Percentiles rank a stretch among this genome's conserved stretches.
Evolutionary conservation across 2,888 invertebrate genomes (phyloP).

Genomic region (Tipula confusa): DNA sequence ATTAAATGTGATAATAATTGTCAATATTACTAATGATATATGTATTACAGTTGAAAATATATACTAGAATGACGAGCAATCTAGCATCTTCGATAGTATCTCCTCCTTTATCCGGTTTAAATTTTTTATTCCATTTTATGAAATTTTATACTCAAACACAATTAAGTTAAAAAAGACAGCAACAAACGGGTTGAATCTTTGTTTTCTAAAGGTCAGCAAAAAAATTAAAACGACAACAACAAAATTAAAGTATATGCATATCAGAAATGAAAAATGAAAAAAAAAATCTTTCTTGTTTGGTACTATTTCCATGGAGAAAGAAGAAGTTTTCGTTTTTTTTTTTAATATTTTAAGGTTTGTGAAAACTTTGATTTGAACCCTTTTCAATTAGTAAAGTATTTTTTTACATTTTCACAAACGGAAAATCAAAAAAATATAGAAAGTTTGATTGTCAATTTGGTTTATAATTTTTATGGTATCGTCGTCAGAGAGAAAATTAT

Average conservation of each 20-base stretch:
- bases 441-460: constrained; percentile 12
- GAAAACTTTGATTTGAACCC: neutral
- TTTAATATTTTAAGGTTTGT: neutral
- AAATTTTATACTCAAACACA: neutral
- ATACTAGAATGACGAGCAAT: too few relatives aligned
- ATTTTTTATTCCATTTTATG: neutral
- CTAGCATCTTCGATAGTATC: too few relatives aligned
- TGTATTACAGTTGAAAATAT: too few relatives aligned
- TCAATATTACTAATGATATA: too few relatives aligned
- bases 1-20: too few relatives aligned
- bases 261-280: neutral
- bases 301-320: neutral
- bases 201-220: neutral
- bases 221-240: neutral
- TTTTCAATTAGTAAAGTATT: neutral
- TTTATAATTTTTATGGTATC: neutral
- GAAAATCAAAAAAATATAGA: neutral
- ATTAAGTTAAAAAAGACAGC: neutral
- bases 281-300: neutral
- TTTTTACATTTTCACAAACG: neutral
- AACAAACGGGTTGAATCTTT: neutral
- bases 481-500: neutral
- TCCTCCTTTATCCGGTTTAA: too few relatives aligned
- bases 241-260: neutral
- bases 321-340: neutral